Evolutionary conservation across 2,797 vertebrate species (phyloP).

Genomic region (Smutsia temminckii): DNA sequence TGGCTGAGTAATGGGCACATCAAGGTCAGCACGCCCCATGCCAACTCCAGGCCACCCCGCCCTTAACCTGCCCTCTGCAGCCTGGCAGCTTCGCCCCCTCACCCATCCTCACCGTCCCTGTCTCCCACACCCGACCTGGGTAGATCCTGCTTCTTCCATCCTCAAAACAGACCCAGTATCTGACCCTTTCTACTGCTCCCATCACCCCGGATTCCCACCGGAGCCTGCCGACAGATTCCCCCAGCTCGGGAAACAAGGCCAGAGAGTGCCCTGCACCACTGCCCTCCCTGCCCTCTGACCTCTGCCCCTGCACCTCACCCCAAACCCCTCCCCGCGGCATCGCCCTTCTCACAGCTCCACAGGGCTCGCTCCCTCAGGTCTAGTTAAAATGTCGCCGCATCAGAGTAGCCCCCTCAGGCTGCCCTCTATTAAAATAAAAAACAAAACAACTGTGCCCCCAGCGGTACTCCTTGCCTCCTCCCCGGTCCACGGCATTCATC

Average conservation of each 20-base stretch:
- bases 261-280: neutral
- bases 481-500: neutral
- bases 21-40: neutral
- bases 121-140: rapidly evolving
- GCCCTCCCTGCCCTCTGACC: neutral
- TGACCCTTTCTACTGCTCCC: rapidly evolving
- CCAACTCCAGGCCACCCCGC: neutral
- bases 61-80: too few relatives aligned
- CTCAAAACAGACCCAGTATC: neutral
- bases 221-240: rapidly evolving
- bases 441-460: neutral
- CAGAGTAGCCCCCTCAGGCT: neutral
- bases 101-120: neutral
- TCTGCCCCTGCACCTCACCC: neutral
- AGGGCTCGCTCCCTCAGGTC: neutral
- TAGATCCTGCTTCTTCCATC: neutral
- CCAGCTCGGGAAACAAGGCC: neutral
- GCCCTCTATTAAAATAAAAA: neutral
- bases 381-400: neutral
- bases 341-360: neutral
- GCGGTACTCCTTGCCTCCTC: rapidly evolving
- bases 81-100: neutral
- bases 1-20: neutral
- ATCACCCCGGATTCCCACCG: neutral
- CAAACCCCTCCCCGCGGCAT: neutral